Evolutionary conservation across 2,113 vertebrate genomes (phyloP), one percentile per base, ranked within the genome.

Genomic region (Gallinago jamesoni): DNA sequence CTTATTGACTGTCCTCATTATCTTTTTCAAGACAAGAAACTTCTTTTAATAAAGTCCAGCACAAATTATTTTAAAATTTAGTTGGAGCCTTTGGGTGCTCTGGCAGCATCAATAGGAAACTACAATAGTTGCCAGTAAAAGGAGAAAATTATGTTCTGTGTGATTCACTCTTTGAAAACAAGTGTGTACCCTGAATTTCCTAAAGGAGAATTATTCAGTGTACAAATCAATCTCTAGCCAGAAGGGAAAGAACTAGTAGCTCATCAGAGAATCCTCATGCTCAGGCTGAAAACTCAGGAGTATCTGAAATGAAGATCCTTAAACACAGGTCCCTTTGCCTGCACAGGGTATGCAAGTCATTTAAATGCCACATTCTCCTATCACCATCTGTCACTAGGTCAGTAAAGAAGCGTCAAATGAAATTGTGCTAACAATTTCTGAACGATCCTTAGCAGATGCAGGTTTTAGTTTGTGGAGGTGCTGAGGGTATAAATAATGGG

Each of bases 361-460:
- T 95, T 70, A 74, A 89, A 93, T 41, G 56, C 41, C 56, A 50
- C 59, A 18, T 10, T 83, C 47, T 75, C 33, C 12, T 45, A 80
- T 28, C 81, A 69, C 74, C 87, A 84, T 90, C 93, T 94, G 90
- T 87, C 81, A 86, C 6, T 0, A 56, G 80, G 37, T 59, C 78
- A 86, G 35, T 62, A 56, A 80, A 91, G 72, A 85, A 56, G 59
- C 25, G 67, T 74, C 74, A 79, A 72, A 37, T 21, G 33, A 76
- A 83, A 80, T 43, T 79, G 50, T 87, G 62, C 18, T 92, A 92
- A 75, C 50, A 89, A 66, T 90, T 94, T 87, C 79, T 81, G 35
- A 79, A 77, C 57, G 48, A 62, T 55, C 39, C 70, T 55, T 37
- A 72, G 52, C 87, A 96, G 84, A 94, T 57, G 56, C 56, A 35